Conservation (phyloP, 2,797 vertebrate species). For the Lepidocolaptes lacrymiger region DNA sequence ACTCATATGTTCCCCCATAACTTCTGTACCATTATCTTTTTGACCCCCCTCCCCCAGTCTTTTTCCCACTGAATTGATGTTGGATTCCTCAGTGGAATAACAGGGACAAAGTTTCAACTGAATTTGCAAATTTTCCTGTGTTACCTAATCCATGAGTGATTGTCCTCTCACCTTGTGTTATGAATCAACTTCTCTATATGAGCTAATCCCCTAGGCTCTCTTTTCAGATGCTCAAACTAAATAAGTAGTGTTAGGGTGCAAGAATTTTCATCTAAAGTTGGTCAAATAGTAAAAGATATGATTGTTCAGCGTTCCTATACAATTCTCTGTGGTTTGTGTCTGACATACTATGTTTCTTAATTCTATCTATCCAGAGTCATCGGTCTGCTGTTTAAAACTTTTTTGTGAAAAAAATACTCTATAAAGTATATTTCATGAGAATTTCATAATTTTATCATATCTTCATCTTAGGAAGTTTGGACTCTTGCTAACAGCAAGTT, state of each 20-base stretch:
- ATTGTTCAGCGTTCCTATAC: background rate
- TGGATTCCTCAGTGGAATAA: background rate
- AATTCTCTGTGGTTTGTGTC: background rate
- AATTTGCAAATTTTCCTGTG: background rate
- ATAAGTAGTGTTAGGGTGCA: background rate
- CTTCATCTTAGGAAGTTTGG: background rate
- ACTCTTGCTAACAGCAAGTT: background rate
- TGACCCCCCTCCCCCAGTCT: background rate
- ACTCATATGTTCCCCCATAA: background rate
- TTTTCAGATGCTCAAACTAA: background rate
- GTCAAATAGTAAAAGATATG: background rate
- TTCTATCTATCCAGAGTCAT: background rate
- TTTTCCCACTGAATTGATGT: background rate
- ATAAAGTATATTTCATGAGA: background rate
- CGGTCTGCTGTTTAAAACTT: background rate
- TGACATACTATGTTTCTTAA: background rate
- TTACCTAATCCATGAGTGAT: background rate
- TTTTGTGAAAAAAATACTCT: background rate
- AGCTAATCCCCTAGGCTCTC: background rate
- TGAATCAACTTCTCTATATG: background rate
- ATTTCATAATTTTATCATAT: background rate
- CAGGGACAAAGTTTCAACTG: background rate
- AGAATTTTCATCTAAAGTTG: background rate
- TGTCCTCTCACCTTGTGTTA: background rate
- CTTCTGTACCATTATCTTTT: background rate